Evolutionary conservation across 2,797 vertebrate species (phyloP).

Genomic region (Sebastes goodei): DNA sequence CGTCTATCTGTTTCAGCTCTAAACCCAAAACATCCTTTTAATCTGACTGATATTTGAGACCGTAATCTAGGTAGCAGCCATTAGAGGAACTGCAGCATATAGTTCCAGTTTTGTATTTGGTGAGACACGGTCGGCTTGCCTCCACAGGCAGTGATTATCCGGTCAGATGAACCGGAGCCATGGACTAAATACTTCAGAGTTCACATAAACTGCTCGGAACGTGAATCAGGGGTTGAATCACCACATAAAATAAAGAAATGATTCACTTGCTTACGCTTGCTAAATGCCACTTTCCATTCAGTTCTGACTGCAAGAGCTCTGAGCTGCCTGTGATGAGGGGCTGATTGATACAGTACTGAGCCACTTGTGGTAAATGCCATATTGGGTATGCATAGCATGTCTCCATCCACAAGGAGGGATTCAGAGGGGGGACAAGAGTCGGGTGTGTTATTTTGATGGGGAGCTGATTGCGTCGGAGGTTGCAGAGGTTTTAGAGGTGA

Average conservation of each 20-base stretch:
- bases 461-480: conserved; percentile 68
- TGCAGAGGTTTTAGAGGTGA: conserved; percentile 70
- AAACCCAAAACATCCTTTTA: background rate
- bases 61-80: background rate
- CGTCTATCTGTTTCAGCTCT: background rate
- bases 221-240: background rate
- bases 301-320: background rate
- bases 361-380: background rate
- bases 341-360: conserved; percentile 12
- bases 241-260: background rate
- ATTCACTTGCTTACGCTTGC: background rate
- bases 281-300: background rate
- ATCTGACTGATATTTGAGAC: too few species aligned
- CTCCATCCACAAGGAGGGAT: conserved; percentile 17
- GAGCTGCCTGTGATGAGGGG: background rate
- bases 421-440: conserved; percentile 22
- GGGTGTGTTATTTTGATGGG: conserved; percentile 65
- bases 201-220: background rate
- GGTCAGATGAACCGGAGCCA: background rate
- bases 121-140: background rate
- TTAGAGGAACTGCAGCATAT: background rate
- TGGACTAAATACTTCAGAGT: background rate
- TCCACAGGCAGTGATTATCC: background rate
- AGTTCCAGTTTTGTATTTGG: background rate
- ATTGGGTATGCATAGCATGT: conserved; percentile 10